Percentiles rank a stretch among this genome's conserved stretches.
These are phyloP conservation scores for Thereva unica DNA, from an alignment of 2,888 invertebrate genomes.

Conservation along the genomic window DNA sequence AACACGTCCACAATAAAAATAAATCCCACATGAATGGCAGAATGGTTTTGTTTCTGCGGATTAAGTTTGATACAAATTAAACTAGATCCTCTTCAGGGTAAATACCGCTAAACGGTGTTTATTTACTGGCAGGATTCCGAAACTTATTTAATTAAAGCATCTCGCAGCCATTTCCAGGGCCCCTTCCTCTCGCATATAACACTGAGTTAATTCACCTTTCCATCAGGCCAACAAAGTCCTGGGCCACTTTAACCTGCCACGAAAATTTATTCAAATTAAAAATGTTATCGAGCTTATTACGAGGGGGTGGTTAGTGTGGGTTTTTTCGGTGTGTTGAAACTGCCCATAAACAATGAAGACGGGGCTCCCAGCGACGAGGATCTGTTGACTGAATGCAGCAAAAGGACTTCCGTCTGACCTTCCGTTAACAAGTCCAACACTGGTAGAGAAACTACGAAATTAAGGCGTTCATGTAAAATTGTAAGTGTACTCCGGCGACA, in stretches of 20 bases:
- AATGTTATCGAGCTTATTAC: constrained; percentile 12
- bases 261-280: constrained; percentile 24
- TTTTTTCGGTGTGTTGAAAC: constrained; percentile 11
- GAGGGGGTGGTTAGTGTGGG: constrained; percentile 13
- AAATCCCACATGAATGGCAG: no score
- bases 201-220: neutral
- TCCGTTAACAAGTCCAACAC: constrained; percentile 7
- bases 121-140: no score
- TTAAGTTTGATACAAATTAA: no score
- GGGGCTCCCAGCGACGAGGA: neutral
- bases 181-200: no score
- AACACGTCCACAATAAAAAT: no score
- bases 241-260: neutral
- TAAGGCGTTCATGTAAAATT: constrained; percentile 28
- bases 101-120: no score
- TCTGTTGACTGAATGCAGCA: no score
- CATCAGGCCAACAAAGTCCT: neutral
- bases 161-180: no score
- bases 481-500: constrained; percentile 4
- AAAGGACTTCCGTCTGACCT: neutral
- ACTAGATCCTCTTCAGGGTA: no score
- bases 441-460: constrained; percentile 3
- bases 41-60: no score
- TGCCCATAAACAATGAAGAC: constrained; percentile 11
- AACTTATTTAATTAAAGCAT: no score